These are phyloP conservation scores for Lycocorax pyrrhopterus DNA, from an alignment of 2,113 vertebrate genomes.

Conservation along the genomic window DNA sequence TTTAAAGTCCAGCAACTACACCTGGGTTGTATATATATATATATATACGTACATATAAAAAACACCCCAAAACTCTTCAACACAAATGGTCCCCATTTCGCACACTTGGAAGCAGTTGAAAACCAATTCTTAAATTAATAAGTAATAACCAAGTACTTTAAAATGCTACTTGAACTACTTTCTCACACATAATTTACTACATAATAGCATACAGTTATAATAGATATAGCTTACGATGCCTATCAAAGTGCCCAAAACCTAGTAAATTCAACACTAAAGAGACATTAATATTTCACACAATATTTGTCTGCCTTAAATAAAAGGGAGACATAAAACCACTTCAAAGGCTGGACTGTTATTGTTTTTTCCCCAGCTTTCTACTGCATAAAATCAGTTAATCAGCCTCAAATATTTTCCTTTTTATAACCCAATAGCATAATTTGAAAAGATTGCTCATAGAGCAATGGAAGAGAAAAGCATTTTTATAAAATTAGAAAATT, in stretches of 20 bases:
- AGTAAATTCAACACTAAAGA: background rate
- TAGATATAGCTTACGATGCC: background rate
- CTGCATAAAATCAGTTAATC: background rate
- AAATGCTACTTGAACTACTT: background rate
- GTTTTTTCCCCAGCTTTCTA: background rate
- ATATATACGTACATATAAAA: background rate
- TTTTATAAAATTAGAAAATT: conserved; percentile 12
- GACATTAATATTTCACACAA: background rate
- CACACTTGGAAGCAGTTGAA: background rate
- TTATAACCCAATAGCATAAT: background rate
- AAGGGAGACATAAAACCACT: background rate
- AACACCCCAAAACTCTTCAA: background rate
- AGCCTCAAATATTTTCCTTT: conserved; percentile 11
- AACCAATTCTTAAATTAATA: background rate
- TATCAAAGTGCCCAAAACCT: background rate
- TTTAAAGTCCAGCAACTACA: background rate
- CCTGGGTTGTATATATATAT: background rate
- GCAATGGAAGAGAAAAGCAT: background rate
- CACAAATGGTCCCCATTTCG: background rate
- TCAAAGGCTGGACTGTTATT: background rate
- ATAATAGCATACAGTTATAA: background rate
- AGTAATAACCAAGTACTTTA: background rate
- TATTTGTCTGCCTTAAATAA: background rate
- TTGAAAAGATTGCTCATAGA: background rate
- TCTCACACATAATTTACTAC: background rate